Base-by-base conservation (phyloP, 2,888 invertebrate genomes). In the Xestia sexstrigata region DNA sequence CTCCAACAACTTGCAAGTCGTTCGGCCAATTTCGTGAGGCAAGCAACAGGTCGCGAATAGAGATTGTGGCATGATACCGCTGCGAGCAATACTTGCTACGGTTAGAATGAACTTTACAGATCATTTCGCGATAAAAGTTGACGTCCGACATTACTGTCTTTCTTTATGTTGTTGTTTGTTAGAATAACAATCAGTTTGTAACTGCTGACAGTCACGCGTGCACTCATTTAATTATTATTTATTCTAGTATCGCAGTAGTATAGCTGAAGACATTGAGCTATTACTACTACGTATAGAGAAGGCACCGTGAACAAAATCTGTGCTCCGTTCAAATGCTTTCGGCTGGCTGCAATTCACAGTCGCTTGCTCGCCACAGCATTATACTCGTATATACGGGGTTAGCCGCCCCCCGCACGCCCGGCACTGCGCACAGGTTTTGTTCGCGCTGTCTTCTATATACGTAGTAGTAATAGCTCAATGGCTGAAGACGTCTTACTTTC, bases 21-120 rank as follows among this genome's bases (percentile, higher is more conserved):
- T 69, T 76, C 80, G 65, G 63, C 73, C 70, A 74, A 79, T 76
- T 81, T 83, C 80, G 85, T 84, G 86, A 82, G 87, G 74, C 82
- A 89, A 89, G 89, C 92, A 91, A 91, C 91, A 91, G 91, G 90
- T 91, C 90, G 87, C 86, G 81, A 79, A 78, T 73, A 77, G 74
- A 81, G 83, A 79, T 85, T 77, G 60, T 69, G 79, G n/a, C 65
- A 49, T 26, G 83, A 76, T 87, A 81, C 67, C 60, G 81, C 75
- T 39, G 60, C 63, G 35, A 65, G 87, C 76, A 72, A 71, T 84
- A 84, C 84, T 84, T 84, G 84, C 87, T 76, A 79, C 84, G 45
- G 67, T 74, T 84, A 74, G 75, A 84, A 76, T 84, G 70, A 86
- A 74, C 81, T 72, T 80, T 66, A 72, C 65, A 80, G 81, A 85